Percentiles rank a stretch among this genome's conserved stretches.
These are phyloP conservation scores for Elanus axillaris DNA, from an alignment of 2,113 vertebrate genomes.

Conservation along the genomic window DNA sequence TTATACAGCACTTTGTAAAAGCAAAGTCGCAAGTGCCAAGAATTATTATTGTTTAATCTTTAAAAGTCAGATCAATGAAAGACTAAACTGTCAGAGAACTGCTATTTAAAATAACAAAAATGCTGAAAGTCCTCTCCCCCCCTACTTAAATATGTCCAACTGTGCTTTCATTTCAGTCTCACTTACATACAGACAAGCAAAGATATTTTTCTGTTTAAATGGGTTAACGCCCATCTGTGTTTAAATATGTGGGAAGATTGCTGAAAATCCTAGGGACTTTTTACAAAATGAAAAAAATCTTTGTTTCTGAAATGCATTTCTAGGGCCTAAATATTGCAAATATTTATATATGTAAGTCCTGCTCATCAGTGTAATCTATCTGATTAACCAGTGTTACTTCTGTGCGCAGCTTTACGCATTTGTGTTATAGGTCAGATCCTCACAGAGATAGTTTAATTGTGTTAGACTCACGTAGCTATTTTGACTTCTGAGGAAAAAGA, in stretches of 20 bases:
- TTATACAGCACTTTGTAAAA: slow-evolving; percentile 55
- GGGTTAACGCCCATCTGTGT: neutral
- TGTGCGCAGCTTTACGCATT: neutral
- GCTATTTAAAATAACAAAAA: slow-evolving; percentile 32
- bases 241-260: neutral
- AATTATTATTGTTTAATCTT: slow-evolving; percentile 54
- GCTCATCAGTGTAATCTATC: neutral
- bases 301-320: neutral
- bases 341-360: neutral
- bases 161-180: neutral
- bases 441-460: neutral
- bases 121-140: neutral
- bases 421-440: neutral
- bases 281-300: neutral
- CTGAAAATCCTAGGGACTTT: neutral
- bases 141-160: neutral
- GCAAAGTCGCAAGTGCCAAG: slow-evolving; percentile 32
- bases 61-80: slow-evolving; percentile 51
- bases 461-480: neutral
- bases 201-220: neutral
- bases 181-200: neutral
- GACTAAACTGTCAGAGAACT: slow-evolving; percentile 34
- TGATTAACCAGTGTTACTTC: neutral
- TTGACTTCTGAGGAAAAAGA: neutral
- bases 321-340: neutral